A percentile compares a stretch with the other conserved stretches of the same genome.
phyloP scores from a whole-genome alignment of 2,113 vertebrate genomes.

The Phoxinus phoxinus region DNA sequence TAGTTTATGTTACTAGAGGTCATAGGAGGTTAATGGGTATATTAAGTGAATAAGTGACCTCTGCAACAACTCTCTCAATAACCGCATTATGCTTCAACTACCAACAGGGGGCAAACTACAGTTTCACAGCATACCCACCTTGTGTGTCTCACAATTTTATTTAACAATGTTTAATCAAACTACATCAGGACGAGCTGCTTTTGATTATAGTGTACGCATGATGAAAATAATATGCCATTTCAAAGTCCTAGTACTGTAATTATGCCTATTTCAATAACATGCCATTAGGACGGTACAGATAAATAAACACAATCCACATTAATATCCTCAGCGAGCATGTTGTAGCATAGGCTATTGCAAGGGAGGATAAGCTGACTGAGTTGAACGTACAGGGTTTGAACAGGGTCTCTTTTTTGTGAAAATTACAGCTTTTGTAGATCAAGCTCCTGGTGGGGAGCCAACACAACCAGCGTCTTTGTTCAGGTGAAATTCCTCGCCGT shows the following conservation, averaged over 20 bases:
- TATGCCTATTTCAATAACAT: slow-evolving; percentile 43
- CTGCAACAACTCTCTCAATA: slow-evolving; percentile 14
- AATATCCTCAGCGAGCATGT: slow-evolving; percentile 26
- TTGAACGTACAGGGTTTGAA: slow-evolving; percentile 11
- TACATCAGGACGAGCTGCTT: slow-evolving; percentile 1
- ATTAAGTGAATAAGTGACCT: not conserved
- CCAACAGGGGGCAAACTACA: slow-evolving; percentile 75
- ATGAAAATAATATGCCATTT: slow-evolving; percentile 45
- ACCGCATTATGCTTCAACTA: slow-evolving; percentile 39
- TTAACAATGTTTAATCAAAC: slow-evolving; percentile 56
- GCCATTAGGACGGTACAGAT: slow-evolving; percentile 3
- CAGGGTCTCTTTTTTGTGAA: slow-evolving; percentile 49
- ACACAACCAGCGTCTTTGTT: slow-evolving; percentile 60
- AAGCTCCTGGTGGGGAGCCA: slow-evolving; percentile 53
- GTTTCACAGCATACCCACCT: slow-evolving; percentile 57
- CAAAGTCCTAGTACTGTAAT: slow-evolving; percentile 41
- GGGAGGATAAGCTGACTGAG: not conserved
- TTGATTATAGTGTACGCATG: slow-evolving; percentile 46
- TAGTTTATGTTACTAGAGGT: not conserved
- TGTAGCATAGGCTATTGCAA: not conserved
- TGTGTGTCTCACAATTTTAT: slow-evolving; percentile 51
- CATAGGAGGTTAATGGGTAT: not conserved
- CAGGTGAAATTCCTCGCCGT: slow-evolving; percentile 58
- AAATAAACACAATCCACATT: slow-evolving; percentile 43
- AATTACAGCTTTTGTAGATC: slow-evolving; percentile 56